A percentile compares a stretch with the other conserved stretches of the same genome.
These are phyloP conservation scores for Hemiprocne comata DNA, from an alignment of 2,113 vertebrate genomes.

Conservation along the genomic window DNA sequence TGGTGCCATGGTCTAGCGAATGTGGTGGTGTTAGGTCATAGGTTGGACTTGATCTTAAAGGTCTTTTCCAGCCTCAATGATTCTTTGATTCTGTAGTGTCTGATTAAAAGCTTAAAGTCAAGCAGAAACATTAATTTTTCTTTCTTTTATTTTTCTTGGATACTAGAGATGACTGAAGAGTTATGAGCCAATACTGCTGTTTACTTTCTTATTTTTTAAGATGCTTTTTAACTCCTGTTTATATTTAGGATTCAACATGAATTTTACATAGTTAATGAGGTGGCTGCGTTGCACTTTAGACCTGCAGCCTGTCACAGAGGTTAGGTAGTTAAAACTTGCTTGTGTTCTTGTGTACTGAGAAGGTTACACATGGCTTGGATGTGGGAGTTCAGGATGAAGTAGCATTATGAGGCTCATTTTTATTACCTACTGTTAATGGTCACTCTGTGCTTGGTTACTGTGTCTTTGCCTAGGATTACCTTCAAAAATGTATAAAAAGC, in stretches of 20 bases:
- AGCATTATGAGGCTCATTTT: not conserved
- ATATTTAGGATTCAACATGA: not conserved
- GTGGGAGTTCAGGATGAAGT: not conserved
- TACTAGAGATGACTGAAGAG: not conserved
- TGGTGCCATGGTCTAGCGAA: too few species aligned
- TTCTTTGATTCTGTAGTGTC: too few species aligned
- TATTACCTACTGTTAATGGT: slow-evolving; percentile 10
- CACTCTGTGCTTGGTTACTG: not conserved
- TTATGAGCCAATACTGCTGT: not conserved
- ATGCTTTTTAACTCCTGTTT: not conserved
- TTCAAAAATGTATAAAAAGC: slow-evolving; percentile 1
- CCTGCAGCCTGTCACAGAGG: not conserved
- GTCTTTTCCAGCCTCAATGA: too few species aligned
- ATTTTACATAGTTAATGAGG: not conserved
- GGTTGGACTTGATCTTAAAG: too few species aligned
- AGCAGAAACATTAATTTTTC: not conserved
- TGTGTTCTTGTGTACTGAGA: not conserved
- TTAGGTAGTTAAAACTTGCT: not conserved
- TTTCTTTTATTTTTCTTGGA: not conserved
- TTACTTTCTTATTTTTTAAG: not conserved
- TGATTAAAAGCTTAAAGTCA: not conserved
- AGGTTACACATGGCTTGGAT: not conserved
- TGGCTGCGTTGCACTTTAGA: not conserved
- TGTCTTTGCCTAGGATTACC: not conserved
- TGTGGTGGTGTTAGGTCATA: too few species aligned